Evolutionary conservation across 2,797 vertebrate species (phyloP).

Genomic region (Margarornis squamiger): DNA sequence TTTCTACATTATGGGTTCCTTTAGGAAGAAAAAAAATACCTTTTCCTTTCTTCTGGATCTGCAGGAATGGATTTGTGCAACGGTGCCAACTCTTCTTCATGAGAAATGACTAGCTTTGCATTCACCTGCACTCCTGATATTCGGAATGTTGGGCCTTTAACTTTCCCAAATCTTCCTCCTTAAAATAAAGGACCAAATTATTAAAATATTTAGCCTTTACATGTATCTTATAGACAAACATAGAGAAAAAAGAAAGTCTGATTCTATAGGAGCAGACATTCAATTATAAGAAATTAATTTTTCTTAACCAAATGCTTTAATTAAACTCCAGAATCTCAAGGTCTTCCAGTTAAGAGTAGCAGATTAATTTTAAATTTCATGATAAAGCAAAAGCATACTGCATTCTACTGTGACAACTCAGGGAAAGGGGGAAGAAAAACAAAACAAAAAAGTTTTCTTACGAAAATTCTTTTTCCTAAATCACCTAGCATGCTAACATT

Average conservation of each 20-base stretch:
- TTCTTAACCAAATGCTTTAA: background rate
- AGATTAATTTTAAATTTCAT: background rate
- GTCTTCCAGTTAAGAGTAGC: background rate
- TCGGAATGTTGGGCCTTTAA: slow-evolving; percentile 97
- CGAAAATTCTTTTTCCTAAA: background rate
- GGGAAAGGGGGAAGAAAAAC: background rate
- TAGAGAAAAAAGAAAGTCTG: background rate
- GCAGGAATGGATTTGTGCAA: slow-evolving; percentile 96
- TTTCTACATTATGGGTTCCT: background rate
- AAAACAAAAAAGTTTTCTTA: background rate
- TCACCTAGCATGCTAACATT: background rate
- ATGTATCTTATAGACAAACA: background rate
- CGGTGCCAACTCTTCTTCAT: slow-evolving; percentile 94
- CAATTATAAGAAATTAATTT: background rate
- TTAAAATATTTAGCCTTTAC: background rate
- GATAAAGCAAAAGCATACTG: background rate
- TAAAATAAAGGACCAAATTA: slow-evolving; percentile 36
- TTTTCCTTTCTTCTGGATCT: slow-evolving; percentile 96
- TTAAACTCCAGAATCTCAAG: background rate
- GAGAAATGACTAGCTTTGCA: slow-evolving; percentile 96
- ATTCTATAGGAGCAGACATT: background rate
- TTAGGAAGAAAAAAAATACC: slow-evolving; percentile 71
- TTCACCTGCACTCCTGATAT: slow-evolving; percentile 99
- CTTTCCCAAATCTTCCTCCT: slow-evolving; percentile 94
- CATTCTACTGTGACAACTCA: background rate